A percentile compares a stretch with the other conserved stretches of the same genome.
phyloP scores from a whole-genome alignment of 2,113 vertebrate species.

The Chascanopsetta lugubris region DNA sequence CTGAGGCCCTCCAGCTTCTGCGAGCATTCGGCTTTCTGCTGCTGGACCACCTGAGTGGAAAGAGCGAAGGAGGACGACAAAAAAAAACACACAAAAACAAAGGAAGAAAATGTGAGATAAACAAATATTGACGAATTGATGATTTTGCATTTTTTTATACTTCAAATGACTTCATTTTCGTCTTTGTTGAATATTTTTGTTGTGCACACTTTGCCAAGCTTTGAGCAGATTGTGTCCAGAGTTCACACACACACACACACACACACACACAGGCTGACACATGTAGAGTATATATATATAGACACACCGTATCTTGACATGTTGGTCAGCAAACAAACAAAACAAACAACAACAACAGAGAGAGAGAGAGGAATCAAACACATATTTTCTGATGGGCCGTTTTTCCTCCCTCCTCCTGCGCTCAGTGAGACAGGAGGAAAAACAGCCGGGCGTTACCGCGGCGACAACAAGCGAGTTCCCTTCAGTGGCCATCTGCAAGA shows the following conservation, averaged over 20 bases:
- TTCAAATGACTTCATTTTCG: neutral
- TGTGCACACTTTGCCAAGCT: constrained; percentile 63
- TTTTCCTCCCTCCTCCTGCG: constrained; percentile 47
- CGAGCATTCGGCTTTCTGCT: constrained; percentile 89
- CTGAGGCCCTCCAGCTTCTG: constrained; percentile 88
- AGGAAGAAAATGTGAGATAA: constrained; percentile 17
- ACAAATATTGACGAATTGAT: neutral
- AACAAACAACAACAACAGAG: constrained; percentile 48
- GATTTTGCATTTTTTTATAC: neutral
- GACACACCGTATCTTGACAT: constrained; percentile 18
- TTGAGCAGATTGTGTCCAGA: constrained; percentile 85
- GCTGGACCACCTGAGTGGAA: constrained; percentile 86
- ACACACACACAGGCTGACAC: constrained; percentile 38
- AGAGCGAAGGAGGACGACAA: neutral
- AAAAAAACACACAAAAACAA: constrained; percentile 14
- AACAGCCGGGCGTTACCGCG: constrained; percentile 55
- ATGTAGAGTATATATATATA: no score
- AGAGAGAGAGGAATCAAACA: constrained; percentile 48
- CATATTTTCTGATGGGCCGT: constrained; percentile 32
- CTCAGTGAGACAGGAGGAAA: constrained; percentile 49
- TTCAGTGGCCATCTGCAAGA: constrained; percentile 92
- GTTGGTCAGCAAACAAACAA: no score
- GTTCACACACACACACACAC: constrained; percentile 62
- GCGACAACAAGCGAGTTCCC: constrained; percentile 81
- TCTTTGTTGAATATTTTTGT: neutral